phyloP scores from a whole-genome alignment of 1,140 invertebrate genomes.

The Achroia grisella region DNA sequence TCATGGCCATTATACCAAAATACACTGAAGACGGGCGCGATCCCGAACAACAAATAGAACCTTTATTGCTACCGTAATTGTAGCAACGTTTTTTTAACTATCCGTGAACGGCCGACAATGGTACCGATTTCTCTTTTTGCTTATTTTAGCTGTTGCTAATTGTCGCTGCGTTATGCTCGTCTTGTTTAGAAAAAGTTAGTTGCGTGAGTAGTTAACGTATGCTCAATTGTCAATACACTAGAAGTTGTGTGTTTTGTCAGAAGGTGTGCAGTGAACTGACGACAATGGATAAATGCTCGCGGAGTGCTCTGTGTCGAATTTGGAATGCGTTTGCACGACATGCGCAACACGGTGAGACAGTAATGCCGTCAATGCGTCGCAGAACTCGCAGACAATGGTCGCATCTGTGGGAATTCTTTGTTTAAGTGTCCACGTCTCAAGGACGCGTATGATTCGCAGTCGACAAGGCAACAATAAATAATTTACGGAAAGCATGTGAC shows the following conservation, averaged over 20 bases:
- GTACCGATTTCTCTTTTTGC: constrained; percentile 34
- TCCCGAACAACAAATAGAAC: constrained; percentile 26
- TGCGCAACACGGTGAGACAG: constrained; percentile 30
- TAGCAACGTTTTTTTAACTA: constrained; percentile 29
- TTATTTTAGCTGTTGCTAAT: constrained; percentile 27
- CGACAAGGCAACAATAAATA: too few relatives aligned
- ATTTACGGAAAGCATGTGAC: too few relatives aligned
- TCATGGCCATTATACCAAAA: constrained; percentile 55
- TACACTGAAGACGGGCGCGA: constrained; percentile 18
- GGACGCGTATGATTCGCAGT: constrained; percentile 5
- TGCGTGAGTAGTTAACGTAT: not conserved
- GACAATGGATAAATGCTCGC: not conserved
- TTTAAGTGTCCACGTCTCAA: constrained; percentile 37
- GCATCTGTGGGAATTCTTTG: constrained; percentile 29
- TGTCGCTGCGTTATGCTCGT: constrained; percentile 14
- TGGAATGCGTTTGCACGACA: constrained; percentile 56
- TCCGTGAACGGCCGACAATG: constrained; percentile 27
- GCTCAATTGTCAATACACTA: not conserved
- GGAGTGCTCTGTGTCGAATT: constrained; percentile 31
- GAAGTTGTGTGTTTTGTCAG: not conserved
- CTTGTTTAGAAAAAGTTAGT: not conserved
- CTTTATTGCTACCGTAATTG: constrained; percentile 29
- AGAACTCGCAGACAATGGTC: constrained; percentile 12
- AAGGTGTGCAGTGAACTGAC: not conserved
- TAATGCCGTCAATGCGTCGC: constrained; percentile 9